These are phyloP conservation scores for Ataeniobius toweri DNA, from an alignment of 2,797 vertebrate species.

Conservation along the genomic window DNA sequence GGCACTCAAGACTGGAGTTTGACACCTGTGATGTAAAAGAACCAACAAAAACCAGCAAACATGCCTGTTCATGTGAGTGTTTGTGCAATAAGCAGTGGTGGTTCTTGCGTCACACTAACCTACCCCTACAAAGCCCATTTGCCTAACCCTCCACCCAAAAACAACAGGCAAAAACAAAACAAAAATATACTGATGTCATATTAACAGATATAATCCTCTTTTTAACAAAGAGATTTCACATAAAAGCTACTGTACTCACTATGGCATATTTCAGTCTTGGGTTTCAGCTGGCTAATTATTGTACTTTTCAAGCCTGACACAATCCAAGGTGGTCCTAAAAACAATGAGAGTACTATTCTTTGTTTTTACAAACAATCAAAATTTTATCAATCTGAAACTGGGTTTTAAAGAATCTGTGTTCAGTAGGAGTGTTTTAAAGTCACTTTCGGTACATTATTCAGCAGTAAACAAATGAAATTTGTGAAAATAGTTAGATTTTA, in stretches of 20 bases:
- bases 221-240: background rate
- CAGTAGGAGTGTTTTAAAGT: background rate
- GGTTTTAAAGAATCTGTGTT: background rate
- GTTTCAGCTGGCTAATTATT: too few relatives aligned
- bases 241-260: background rate
- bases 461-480: background rate
- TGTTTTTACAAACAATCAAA: slow-evolving; percentile 16
- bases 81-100: background rate
- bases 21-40: too few relatives aligned
- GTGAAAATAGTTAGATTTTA: background rate
- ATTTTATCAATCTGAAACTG: background rate
- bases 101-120: background rate
- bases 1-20: too few relatives aligned
- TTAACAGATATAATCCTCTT: background rate
- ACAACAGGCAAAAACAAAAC: background rate
- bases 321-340: background rate
- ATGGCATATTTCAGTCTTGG: background rate
- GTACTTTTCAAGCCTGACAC: too few relatives aligned
- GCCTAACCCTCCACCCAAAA: background rate
- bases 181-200: background rate
- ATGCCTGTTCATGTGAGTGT: background rate
- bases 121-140: too few relatives aligned
- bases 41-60: background rate
- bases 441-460: background rate
- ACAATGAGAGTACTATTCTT: background rate